Percentiles rank a stretch among this genome's conserved stretches.
Conservation (phyloP, 2,888 invertebrate species). For the Scaptomyza flava region DNA sequence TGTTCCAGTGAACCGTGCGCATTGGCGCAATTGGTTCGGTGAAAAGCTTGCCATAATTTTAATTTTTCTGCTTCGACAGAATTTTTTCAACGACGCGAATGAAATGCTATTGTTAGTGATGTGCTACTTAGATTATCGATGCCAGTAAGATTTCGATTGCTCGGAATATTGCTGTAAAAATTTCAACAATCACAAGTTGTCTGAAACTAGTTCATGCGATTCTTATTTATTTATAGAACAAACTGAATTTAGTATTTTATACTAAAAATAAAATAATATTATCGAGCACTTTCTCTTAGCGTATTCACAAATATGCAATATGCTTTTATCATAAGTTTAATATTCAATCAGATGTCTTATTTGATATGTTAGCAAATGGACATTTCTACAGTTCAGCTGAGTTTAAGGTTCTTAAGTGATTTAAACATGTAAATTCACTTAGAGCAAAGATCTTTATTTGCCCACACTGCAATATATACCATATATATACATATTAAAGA, state of each 20-base stretch:
- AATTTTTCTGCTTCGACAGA: not conserved
- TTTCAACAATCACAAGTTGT: not conserved
- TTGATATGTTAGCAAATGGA: not conserved
- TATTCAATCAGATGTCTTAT: not conserved
- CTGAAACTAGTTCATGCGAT: not conserved
- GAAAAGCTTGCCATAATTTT: conserved; percentile 64
- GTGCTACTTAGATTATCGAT: conserved; percentile 14
- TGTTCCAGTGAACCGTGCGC: conserved; percentile 59
- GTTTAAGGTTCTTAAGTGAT: not conserved
- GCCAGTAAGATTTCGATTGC: not conserved
- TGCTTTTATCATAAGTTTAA: not conserved
- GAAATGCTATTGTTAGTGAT: conserved; percentile 27
- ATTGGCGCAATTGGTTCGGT: conserved; percentile 70
- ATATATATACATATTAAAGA: not conserved
- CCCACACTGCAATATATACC: not conserved
- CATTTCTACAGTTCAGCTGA: not conserved
- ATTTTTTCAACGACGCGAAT: conserved; percentile 32
- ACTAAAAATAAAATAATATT: not conserved
- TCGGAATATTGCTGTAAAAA: not conserved
- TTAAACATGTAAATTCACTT: no score
- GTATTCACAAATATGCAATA: not conserved
- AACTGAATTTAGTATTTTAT: not conserved
- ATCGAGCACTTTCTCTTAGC: not conserved
- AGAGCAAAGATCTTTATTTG: no score
- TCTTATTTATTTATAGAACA: not conserved